Base-by-base conservation (phyloP, 1,140 invertebrate genomes). In the Elymnias hypermnestra region DNA sequence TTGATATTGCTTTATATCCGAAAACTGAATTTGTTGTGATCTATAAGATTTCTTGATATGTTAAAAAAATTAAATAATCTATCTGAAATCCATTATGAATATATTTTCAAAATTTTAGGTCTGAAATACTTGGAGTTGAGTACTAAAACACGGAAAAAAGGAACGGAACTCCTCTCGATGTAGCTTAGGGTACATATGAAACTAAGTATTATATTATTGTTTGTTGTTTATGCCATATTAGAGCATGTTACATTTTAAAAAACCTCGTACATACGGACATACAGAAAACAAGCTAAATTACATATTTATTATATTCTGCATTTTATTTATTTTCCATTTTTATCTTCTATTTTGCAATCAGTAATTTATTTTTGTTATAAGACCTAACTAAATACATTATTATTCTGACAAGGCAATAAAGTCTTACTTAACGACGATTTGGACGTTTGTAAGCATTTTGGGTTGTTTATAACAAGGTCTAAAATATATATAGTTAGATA, bases 21-120 rank as follows among this genome's bases (percentile, higher is more conserved):
- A n/a, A n/a, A n/a, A n/a, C n/a, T n/a, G n/a, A n/a, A n/a, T n/a
- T n/a, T n/a, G n/a, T n/a, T n/a, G n/a, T n/a, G n/a, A n/a, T n/a
- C n/a, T n/a, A n/a, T 26, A 4, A 26, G 10, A 26, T 9, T n/a
- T 4, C 6, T 9, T 7, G 8, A 3, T 26, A n/a, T 26, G 25
- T 26, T 26, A n/a, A 26, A n/a, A n/a, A n/a, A n/a, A n/a, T n/a
- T n/a, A n/a, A n/a, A n/a, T n/a, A n/a, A n/a, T n/a, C n/a, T n/a
- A n/a, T n/a, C 10, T 12, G 1, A 15, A 33, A 14, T 2, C 4
- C 14, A 33, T 2, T 15, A 15, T 33, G 6, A 33, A 33, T 29
- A 29, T 15, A 15, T 33, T 33, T 33, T 33, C 8, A 33, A 33
- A 33, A 33, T 33, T 33, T 33, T 33, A 33, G 29, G 29, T 33